Base-by-base conservation (phyloP, 2,797 vertebrate genomes). In the Myoxocephalus aenaeus region DNA sequence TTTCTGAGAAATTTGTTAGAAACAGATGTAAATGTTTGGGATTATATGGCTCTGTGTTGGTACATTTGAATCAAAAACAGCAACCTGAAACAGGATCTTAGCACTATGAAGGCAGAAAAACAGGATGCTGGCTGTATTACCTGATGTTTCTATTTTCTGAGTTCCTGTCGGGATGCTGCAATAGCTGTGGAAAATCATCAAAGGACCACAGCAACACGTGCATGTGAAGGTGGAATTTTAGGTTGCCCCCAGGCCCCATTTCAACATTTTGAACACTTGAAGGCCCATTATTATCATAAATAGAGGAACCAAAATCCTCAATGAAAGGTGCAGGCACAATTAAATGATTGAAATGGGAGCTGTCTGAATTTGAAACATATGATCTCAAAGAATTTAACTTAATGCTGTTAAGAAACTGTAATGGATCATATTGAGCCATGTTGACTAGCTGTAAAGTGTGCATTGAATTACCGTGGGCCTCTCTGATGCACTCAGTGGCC, bases 131-230 rank as follows among this genome's bases (percentile, higher is more conserved):
- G 67, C 82, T 59, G 71, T 71, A 73, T 89, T 80, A 81, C 72
- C 80, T 79, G 81, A 73, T 93, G 90, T 91, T 94, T 92, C 89
- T 87, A 83, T 90, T 93, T 91, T 89, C 76, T 75, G 64, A 74
- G 79, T 93, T 94, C 91, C 90, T 93, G 88, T 82, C 73, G 65
- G 75, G 76, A 88, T 78, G 84, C 77, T 75, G 77, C 84, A 73
- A 79, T 87, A 85, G 76, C 87, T 93, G 90, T 92, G 92, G 89
- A 91, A 83, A 94, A 93, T 93, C 91, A 87, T 94, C 93, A 95
- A 93, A 93, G 90, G 82, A 66, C 38, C 82, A 69, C 44, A 69
- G 83, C 76, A 90, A 87, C 89, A 85, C 84, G 20, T 90, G 90
- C 82, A 86, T 85, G 86, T 77, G 75, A 88, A 84, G 82, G 81